Evolutionary conservation across 2,797 vertebrate species (phyloP).

Genomic region (Gila robusta): DNA sequence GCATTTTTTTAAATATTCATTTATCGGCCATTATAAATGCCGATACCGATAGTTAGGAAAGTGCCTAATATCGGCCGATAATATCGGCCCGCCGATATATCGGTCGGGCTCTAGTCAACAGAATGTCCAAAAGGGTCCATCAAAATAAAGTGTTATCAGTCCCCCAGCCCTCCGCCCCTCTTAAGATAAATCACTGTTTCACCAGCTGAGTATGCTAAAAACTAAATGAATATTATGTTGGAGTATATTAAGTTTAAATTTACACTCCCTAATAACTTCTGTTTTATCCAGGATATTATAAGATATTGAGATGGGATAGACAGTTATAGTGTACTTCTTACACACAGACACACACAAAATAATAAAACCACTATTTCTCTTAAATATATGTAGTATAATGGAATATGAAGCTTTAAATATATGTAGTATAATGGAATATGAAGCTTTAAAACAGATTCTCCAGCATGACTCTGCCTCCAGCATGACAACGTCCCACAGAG

Average conservation of each 20-base stretch:
- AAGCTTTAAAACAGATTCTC: slow-evolving; percentile 55
- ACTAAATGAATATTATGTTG: slow-evolving; percentile 36
- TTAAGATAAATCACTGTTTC: neutral
- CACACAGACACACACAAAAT: slow-evolving; percentile 21
- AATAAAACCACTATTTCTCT: slow-evolving; percentile 22
- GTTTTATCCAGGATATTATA: slow-evolving; percentile 48
- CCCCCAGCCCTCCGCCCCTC: too few species aligned
- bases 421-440: slow-evolving; percentile 50
- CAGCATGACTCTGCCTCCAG: slow-evolving; percentile 22
- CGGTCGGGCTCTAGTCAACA: too few species aligned
- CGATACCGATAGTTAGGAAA: too few species aligned
- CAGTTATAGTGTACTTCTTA: slow-evolving; percentile 39
- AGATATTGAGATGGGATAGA: slow-evolving; percentile 41
- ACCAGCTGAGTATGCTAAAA: slow-evolving; percentile 18
- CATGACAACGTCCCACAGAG: slow-evolving; percentile 40
- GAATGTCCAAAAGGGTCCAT: too few species aligned
- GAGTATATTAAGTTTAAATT: slow-evolving; percentile 56
- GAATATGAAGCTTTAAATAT: slow-evolving; percentile 54
- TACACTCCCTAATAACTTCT: slow-evolving; percentile 40
- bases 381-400: slow-evolving; percentile 51
- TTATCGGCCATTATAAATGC: too few species aligned
- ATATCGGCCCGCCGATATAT: too few species aligned
- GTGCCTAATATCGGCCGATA: too few species aligned
- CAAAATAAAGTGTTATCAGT: too few species aligned
- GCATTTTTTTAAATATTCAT: too few species aligned